Conservation (phyloP, 2,797 vertebrate species). For the Protosalanx chinensis region DNA sequence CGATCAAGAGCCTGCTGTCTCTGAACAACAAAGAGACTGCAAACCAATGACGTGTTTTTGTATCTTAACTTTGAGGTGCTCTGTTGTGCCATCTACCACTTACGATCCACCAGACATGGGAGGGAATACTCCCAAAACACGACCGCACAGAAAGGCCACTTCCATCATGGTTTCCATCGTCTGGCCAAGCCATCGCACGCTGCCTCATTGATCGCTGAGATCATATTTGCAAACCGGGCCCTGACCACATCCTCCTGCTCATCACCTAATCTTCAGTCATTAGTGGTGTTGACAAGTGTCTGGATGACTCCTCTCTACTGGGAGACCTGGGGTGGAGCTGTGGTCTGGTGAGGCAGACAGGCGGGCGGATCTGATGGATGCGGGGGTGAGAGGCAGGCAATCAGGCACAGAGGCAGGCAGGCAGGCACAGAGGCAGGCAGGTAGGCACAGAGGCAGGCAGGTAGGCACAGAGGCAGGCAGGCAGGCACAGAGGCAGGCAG, state of each 20-base stretch:
- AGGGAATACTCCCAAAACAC: background rate
- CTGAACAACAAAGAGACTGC: too few relatives aligned
- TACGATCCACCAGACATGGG: background rate
- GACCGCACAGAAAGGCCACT: too few relatives aligned
- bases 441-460: slow-evolving; percentile 15
- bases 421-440: background rate
- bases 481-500: background rate
- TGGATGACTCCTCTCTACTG: background rate
- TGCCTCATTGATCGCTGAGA: slow-evolving; percentile 38
- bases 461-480: background rate
- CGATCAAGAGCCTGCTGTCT: too few relatives aligned
- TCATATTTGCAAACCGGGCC: slow-evolving; percentile 58
- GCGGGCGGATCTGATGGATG: slow-evolving; percentile 28
- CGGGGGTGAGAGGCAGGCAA: background rate
- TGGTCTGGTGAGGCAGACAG: slow-evolving; percentile 21
- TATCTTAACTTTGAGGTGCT: too few relatives aligned
- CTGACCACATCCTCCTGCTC: slow-evolving; percentile 53
- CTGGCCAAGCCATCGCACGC: too few relatives aligned
- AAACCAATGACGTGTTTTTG: too few relatives aligned
- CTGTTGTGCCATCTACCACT: background rate
- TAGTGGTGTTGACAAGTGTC: slow-evolving; percentile 16
- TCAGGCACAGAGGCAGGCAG: too few relatives aligned
- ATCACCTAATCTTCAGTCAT: slow-evolving; percentile 56
- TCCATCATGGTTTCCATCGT: too few relatives aligned
- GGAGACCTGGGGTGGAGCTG: background rate